Evolutionary conservation across 2,888 invertebrate genomes (phyloP).

Genomic region (Phalera bucephala): DNA sequence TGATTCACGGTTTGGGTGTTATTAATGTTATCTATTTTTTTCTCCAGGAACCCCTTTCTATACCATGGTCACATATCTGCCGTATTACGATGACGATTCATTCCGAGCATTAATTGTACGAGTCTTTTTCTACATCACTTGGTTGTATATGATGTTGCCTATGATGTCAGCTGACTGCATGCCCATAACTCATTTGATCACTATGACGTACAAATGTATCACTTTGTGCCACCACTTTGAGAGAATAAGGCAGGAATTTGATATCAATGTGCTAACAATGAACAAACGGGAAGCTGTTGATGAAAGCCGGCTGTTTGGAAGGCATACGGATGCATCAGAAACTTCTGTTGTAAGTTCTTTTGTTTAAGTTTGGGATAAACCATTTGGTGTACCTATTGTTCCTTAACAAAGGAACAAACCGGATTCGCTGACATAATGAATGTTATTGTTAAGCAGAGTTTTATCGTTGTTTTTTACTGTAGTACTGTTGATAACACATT

Average conservation of each 20-base stretch:
- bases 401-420: slow-evolving; percentile 17
- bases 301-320: slow-evolving; percentile 51
- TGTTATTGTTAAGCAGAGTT: slow-evolving; percentile 10
- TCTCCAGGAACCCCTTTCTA: slow-evolving; percentile 69
- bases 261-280: slow-evolving; percentile 36
- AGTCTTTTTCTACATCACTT: slow-evolving; percentile 64
- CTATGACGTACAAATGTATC: slow-evolving; percentile 61
- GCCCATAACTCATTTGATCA: slow-evolving; percentile 66
- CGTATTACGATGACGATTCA: slow-evolving; percentile 57
- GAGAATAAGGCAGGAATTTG: slow-evolving; percentile 49
- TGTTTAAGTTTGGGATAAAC: slow-evolving; percentile 21
- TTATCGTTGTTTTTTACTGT: slow-evolving; percentile 12
- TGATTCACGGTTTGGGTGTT: no score
- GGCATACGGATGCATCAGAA: slow-evolving; percentile 68
- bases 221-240: slow-evolving; percentile 59
- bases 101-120: slow-evolving; percentile 47
- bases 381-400: slow-evolving; percentile 18
- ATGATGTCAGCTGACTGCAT: slow-evolving; percentile 73
- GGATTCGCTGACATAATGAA: slow-evolving; percentile 21
- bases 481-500: background rate
- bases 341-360: slow-evolving; percentile 53
- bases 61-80: no score
- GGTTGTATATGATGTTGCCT: slow-evolving; percentile 73
- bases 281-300: slow-evolving; percentile 42
- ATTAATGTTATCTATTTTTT: no score